Evolutionary conservation across 1,140 invertebrate species (phyloP).

Genomic region (Venustaconcha ellipsiformis): DNA sequence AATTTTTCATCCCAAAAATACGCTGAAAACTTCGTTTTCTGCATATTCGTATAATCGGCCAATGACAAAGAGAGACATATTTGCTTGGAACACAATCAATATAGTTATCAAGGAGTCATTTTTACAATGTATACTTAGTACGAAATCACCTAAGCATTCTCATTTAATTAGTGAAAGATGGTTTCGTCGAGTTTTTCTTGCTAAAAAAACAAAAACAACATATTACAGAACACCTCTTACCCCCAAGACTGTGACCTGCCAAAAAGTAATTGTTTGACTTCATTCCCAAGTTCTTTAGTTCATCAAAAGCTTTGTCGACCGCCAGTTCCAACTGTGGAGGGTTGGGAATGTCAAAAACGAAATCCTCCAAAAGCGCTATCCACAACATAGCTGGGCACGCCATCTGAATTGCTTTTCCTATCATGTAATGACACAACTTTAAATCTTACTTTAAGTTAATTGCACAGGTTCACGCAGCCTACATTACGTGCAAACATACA

Average conservation of each 20-base stretch:
- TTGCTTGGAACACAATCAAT: no score
- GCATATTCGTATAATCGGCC: no score
- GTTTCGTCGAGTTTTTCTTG: no score
- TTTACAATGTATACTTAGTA: no score
- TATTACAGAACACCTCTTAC: conserved; percentile 16
- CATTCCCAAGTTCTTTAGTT: conserved; percentile 35
- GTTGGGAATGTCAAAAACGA: conserved; percentile 56
- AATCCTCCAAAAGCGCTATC: conserved; percentile 43
- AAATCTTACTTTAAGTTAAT: neutral
- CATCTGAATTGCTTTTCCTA: conserved; percentile 7
- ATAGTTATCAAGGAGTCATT: no score
- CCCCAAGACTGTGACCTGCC: conserved; percentile 53
- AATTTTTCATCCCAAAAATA: no score
- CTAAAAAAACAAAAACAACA: conserved; percentile 13
- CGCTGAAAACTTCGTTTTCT: no score
- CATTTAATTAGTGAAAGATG: no score
- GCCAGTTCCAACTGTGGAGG: conserved; percentile 73
- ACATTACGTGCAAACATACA: neutral
- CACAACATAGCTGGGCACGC: conserved; percentile 37
- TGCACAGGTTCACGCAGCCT: neutral
- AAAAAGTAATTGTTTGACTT: conserved; percentile 39
- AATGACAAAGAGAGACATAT: no score
- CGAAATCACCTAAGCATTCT: no score
- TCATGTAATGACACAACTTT: neutral
- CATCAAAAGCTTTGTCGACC: conserved; percentile 72